Conservation (phyloP, 2,888 invertebrate species). For the Sinohyriopsis cumingii region DNA sequence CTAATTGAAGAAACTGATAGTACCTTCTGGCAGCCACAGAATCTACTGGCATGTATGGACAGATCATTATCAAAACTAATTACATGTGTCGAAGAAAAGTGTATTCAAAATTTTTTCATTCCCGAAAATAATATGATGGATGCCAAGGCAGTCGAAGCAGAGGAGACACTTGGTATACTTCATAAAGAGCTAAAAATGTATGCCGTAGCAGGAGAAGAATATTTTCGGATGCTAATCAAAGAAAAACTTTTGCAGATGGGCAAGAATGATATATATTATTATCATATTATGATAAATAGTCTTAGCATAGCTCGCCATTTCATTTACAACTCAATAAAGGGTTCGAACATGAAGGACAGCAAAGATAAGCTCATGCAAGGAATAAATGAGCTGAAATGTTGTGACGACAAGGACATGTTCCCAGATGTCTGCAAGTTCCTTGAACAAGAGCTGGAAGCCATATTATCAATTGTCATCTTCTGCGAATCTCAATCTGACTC, state of each 20-base stretch:
- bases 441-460: no score
- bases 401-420: no score
- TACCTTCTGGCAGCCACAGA: conserved; percentile 2
- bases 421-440: no score
- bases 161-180: background rate
- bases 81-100: background rate
- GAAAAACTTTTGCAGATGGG: background rate
- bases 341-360: background rate
- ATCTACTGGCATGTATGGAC: background rate
- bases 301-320: conserved; percentile 3
- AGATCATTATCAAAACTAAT: background rate
- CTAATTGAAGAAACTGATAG: conserved; percentile 5
- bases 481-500: no score
- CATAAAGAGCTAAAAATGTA: background rate
- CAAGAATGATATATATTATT: conserved; percentile 8
- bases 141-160: no score
- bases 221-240: background rate
- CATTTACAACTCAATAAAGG: background rate
- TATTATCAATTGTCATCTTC: no score
- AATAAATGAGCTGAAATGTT: background rate
- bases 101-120: conserved; percentile 10
- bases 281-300: conserved; percentile 4
- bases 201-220: background rate
- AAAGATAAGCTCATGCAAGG: background rate
- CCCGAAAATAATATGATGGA: conserved; percentile 2